phyloP scores from a whole-genome alignment of 92 coral and sea anemone genomes.

The Paramuricea clavata region DNA sequence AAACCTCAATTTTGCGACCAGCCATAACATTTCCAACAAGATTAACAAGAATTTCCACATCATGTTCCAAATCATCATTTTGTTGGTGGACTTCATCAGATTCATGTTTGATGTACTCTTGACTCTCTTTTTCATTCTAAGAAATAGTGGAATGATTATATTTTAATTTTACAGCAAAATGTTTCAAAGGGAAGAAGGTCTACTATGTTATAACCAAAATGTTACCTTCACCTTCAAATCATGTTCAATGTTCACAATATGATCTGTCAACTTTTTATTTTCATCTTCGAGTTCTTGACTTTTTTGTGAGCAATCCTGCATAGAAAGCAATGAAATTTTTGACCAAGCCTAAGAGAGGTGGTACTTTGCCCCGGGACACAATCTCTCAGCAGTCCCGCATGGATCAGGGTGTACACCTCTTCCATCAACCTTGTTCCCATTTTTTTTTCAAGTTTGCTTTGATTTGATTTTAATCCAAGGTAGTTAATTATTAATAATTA shows the following conservation, averaged over 20 bases:
- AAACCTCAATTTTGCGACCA: constrained; percentile 98
- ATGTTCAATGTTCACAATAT: neutral
- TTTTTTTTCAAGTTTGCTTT: too few species aligned
- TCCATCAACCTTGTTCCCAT: too few species aligned
- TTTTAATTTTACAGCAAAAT: too few species aligned
- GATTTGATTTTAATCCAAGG: too few species aligned
- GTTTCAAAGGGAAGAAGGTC: too few species aligned
- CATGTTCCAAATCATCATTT: constrained; percentile 90
- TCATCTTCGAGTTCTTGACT: constrained; percentile 1
- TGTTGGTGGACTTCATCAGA: constrained; percentile 80
- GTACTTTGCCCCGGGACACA: too few species aligned
- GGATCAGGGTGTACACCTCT: too few species aligned
- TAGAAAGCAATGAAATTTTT: neutral
- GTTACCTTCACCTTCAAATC: constrained; percentile 4
- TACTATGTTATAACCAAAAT: too few species aligned
- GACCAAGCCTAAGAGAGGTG: too few species aligned
- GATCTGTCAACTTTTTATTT: neutral
- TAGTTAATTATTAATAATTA: too few species aligned
- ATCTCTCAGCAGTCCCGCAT: too few species aligned
- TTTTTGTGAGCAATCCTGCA: neutral
- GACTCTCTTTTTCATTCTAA: constrained; percentile 84
- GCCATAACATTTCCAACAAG: constrained; percentile 96
- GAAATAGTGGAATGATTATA: neutral
- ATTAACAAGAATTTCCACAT: constrained; percentile 83
- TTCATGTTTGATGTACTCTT: constrained; percentile 75